Conservation (phyloP, 2,113 vertebrate species). For the Podarcis muralis region DNA sequence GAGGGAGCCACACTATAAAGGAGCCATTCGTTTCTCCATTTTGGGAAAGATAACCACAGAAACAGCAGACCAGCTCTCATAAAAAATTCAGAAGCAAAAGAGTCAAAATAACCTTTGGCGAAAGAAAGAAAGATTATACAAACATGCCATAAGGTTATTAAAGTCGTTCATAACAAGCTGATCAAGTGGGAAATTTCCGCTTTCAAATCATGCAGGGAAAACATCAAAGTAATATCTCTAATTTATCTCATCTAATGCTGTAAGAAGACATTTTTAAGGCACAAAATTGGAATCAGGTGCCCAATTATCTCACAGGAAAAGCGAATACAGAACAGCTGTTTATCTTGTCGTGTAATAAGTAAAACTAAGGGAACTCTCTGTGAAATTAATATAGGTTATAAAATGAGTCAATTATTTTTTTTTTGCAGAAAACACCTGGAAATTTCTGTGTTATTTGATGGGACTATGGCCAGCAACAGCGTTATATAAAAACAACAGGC, state of each 20-base stretch:
- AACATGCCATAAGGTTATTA: background rate
- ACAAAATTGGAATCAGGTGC: background rate
- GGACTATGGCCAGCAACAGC: background rate
- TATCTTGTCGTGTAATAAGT: background rate
- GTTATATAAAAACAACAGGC: background rate
- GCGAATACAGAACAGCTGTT: background rate
- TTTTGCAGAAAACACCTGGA: background rate
- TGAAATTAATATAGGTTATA: background rate
- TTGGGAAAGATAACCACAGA: fast-evolving
- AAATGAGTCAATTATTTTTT: background rate
- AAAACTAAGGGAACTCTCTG: background rate
- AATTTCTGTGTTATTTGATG: background rate
- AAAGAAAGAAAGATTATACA: background rate
- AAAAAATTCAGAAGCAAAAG: conserved; percentile 17
- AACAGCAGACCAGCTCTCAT: conserved; percentile 1
- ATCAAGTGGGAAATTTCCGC: background rate
- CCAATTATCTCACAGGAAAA: background rate
- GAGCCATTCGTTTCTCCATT: conserved; percentile 17
- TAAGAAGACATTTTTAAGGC: background rate
- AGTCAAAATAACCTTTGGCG: background rate
- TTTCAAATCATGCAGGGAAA: background rate
- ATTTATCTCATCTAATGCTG: background rate
- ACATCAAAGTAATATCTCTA: background rate
- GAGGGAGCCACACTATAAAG: conserved; percentile 7
- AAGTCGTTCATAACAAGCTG: background rate